Conservation (phyloP, 2,113 vertebrate species). For the Phaethon lepturus region DNA sequence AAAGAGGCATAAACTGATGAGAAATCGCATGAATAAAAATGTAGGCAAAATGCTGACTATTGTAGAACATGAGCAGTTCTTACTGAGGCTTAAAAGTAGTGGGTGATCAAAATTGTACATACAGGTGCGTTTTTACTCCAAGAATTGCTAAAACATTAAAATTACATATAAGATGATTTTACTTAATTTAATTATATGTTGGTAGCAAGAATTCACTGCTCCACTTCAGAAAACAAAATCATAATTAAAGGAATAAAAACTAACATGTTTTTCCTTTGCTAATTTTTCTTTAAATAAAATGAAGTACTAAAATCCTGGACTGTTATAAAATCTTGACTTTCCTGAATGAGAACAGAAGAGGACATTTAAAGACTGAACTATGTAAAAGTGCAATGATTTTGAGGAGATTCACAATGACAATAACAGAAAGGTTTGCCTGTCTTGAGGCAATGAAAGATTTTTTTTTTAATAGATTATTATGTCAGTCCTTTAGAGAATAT, state of each 20-base stretch:
- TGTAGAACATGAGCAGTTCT: not conserved
- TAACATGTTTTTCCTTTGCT: not conserved
- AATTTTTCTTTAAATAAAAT: not conserved
- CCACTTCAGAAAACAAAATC: not conserved
- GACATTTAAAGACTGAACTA: not conserved
- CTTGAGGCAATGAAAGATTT: not conserved
- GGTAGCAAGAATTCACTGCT: not conserved
- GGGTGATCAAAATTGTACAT: not conserved
- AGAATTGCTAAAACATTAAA: not conserved
- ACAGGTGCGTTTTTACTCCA: not conserved
- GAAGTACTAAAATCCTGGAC: not conserved
- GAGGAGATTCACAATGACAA: not conserved
- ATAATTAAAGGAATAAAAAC: not conserved
- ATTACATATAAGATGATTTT: not conserved
- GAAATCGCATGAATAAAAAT: conserved; percentile 13
- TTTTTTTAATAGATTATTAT: not conserved
- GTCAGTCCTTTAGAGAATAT: not conserved
- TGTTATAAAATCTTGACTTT: not conserved
- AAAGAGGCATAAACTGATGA: conserved; percentile 25
- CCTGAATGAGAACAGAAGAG: not conserved
- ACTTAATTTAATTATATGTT: not conserved
- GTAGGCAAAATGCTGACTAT: conserved; percentile 18
- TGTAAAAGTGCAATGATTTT: not conserved
- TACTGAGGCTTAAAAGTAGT: not conserved
- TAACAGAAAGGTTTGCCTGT: not conserved